These are phyloP conservation scores for Cuniculus paca DNA, from an alignment of 2,797 vertebrate genomes.

Conservation along the genomic window DNA sequence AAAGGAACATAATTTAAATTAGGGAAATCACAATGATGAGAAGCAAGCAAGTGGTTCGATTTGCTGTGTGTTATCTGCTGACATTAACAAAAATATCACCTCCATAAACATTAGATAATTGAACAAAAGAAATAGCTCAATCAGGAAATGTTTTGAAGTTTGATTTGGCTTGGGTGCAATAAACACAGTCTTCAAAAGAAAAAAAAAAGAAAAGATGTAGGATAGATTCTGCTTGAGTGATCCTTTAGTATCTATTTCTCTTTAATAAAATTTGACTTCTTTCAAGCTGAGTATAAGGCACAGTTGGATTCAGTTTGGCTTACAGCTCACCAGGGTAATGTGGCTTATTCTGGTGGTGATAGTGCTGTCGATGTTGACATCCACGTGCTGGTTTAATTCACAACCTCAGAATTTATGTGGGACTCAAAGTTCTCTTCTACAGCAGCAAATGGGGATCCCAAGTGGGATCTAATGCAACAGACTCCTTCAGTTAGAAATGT, in stretches of 20 bases:
- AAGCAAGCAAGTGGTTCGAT: not conserved
- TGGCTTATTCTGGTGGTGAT: fast-evolving
- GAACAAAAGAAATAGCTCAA: not conserved
- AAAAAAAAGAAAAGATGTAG: not conserved
- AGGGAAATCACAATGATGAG: constrained; percentile 42
- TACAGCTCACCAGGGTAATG: not conserved
- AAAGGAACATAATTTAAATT: constrained; percentile 53
- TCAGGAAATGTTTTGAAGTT: constrained; percentile 35
- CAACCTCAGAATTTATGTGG: not conserved
- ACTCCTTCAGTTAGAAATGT: not conserved
- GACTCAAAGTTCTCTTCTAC: not conserved
- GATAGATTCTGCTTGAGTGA: not conserved
- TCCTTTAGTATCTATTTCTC: not conserved
- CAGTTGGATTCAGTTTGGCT: not conserved
- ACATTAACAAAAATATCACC: not conserved
- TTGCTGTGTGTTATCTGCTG: not conserved
- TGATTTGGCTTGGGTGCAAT: not conserved
- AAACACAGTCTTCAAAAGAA: not conserved
- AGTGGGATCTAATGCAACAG: not conserved
- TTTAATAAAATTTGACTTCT: not conserved
- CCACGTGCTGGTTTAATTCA: not conserved
- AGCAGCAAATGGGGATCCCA: not conserved
- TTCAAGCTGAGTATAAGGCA: not conserved
- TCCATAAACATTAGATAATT: not conserved
- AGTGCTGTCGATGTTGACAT: fast-evolving